Percentiles rank a stretch among this genome's conserved stretches.
phyloP scores from a whole-genome alignment of 2,113 vertebrate genomes.

The Brachyhypopomus gauderio region DNA sequence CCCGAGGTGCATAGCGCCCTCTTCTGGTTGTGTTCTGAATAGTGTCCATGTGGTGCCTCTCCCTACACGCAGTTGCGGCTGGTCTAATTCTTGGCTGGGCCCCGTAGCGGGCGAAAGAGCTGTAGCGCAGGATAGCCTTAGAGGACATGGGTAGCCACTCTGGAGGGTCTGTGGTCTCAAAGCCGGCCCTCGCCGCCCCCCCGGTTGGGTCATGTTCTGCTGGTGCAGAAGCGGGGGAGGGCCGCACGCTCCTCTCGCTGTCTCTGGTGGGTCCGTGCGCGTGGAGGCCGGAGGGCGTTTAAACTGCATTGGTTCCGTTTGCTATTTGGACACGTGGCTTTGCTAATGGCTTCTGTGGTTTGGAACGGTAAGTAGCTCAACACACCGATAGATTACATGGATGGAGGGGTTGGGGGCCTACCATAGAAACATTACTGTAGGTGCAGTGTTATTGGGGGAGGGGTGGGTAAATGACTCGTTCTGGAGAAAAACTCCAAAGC shows the following conservation, averaged over 20 bases:
- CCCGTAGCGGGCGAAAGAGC: slow-evolving; percentile 81
- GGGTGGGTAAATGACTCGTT: background rate
- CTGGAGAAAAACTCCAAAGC: background rate
- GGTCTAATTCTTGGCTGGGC: slow-evolving; percentile 92
- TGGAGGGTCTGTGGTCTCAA: slow-evolving; percentile 83
- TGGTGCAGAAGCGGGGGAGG: slow-evolving; percentile 75
- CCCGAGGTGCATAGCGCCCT: slow-evolving; percentile 78
- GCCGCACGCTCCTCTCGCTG: slow-evolving; percentile 75
- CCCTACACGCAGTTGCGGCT: slow-evolving; percentile 91
- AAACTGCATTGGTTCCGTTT: slow-evolving; percentile 84
- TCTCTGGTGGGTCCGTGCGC: slow-evolving; percentile 83
- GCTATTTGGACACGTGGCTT: slow-evolving; percentile 92
- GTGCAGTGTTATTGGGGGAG: background rate
- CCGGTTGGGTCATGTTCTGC: slow-evolving; percentile 81
- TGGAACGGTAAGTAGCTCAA: slow-evolving; percentile 90
- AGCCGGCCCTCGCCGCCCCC: slow-evolving; percentile 72
- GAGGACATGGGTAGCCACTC: slow-evolving; percentile 80
- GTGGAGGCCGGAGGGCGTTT: slow-evolving; percentile 82
- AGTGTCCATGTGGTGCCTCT: slow-evolving; percentile 93
- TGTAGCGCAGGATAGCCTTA: slow-evolving; percentile 96
- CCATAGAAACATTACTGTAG: slow-evolving; percentile 20
- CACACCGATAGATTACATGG: slow-evolving; percentile 78
- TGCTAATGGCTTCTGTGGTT: slow-evolving; percentile 86
- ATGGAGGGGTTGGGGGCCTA: slow-evolving; percentile 58
- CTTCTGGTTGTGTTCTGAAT: slow-evolving; percentile 90